Base-by-base conservation (phyloP, 2,797 vertebrate genomes). In the Sebastes diploproa region DNA sequence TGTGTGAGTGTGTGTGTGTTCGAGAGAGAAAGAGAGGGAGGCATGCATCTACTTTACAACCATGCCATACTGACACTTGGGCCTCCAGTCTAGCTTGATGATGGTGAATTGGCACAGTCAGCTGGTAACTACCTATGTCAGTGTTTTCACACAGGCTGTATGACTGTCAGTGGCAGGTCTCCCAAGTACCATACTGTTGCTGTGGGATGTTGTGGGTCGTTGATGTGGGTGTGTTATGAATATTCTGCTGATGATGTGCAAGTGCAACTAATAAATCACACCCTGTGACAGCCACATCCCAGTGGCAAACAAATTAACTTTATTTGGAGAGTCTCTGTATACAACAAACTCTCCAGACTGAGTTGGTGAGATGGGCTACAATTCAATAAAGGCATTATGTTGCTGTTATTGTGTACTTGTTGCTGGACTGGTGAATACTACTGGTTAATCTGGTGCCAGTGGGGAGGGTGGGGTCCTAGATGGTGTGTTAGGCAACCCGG, bases 241-340 rank as follows among this genome's bases (percentile, higher is more conserved):
- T 84, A 87, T 86, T 82, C 59, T 75, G 59, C 63, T 80, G 75
- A 77, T 86, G 73, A 88, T 75, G 71, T 73, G 60, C 29, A 58
- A 75, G 72, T 75, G 66, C 79, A 67, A 77, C 64, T 73, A 62
- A 69, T 82, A 85, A 64, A 80, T 85, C 12, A 69, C 11, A 36
- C 68, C 42, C 72, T 0, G 11, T 81, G 75, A 69, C 80, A 59
- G 50, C 4, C 36, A 29, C 68, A 59, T 68, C 72, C 77, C 75
- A 55, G 54, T n/a, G 54, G 52, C 68, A 78, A 78, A 82, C 65
- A 80, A 75, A 78, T 59, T 46, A 22, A 81, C 62, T 78, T 73
- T 32, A 42, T 73, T 71, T 69, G 34, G 32, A 82, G 16, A 76
- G 62, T 12, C 18, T 58, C 22, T 36, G 25, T 10, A 55, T 13